These are phyloP conservation scores for Hoplodrina ambigua DNA, from an alignment of 2,888 invertebrate species.

Conservation along the genomic window DNA sequence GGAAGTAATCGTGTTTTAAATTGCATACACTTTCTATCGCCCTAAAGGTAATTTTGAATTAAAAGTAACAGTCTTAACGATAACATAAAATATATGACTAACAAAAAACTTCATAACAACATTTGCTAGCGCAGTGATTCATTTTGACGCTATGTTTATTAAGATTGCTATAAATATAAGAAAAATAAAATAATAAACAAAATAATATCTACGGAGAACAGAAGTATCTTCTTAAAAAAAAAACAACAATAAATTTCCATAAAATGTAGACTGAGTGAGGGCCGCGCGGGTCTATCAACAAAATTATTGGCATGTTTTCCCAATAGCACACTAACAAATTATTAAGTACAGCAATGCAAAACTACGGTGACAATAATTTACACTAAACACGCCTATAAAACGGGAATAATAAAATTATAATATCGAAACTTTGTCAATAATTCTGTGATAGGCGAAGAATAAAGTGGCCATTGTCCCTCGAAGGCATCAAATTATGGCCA, in stretches of 20 bases:
- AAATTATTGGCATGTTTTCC: slow-evolving; percentile 53
- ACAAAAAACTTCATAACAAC: neutral
- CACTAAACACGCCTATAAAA: slow-evolving; percentile 74
- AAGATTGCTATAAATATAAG: neutral
- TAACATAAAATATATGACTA: neutral
- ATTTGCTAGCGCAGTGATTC: neutral
- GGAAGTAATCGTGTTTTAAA: slow-evolving; percentile 35
- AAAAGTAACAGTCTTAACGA: neutral
- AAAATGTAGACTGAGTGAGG: slow-evolving; percentile 30
- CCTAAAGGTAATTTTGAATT: slow-evolving; percentile 7
- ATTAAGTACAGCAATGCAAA: slow-evolving; percentile 60
- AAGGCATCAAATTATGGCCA: slow-evolving; percentile 70
- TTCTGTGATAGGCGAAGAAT: slow-evolving; percentile 70
- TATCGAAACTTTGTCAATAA: slow-evolving; percentile 77
- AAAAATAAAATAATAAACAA: slow-evolving; percentile 1
- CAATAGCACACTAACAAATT: slow-evolving; percentile 57
- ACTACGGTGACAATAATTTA: slow-evolving; percentile 74
- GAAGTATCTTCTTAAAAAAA: slow-evolving; percentile 4
- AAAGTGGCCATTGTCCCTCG: slow-evolving; percentile 72
- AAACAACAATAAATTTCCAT: slow-evolving; percentile 27
- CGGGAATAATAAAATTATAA: slow-evolving; percentile 73
- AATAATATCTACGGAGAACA: neutral
- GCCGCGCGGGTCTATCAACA: slow-evolving; percentile 38
- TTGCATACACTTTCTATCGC: slow-evolving; percentile 26
- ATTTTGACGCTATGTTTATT: neutral